Base-by-base conservation (phyloP, 2,797 vertebrate genomes). In the Girardinus metallicus region DNA sequence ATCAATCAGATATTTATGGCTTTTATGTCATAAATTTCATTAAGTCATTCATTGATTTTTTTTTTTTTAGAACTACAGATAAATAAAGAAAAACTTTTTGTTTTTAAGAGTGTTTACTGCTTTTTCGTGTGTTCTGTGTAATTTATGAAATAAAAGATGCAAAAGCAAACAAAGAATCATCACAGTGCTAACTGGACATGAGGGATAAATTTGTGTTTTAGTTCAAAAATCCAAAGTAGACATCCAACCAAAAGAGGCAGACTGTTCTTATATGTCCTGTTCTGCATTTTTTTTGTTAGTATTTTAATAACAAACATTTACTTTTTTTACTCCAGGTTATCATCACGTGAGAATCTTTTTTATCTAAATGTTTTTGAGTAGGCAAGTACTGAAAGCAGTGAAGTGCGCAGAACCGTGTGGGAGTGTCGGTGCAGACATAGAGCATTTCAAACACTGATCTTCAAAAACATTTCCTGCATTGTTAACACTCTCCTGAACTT, bases 401-500 rank as follows among this genome's bases (percentile, higher is more conserved):
- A 23, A 66, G 36, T 39, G 29, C 2, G 4, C 11, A 29, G n/a
- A 15, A 6, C 57, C n/a, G 16, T 0, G 5, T 7, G 18, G 18
- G 18, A 36, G 16, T 66, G 18, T 66, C 23, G 62, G 8, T 23
- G 5, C 36, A 26, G 18, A 66, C 1, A 4, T 39, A 23, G 15
- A 36, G 62, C 16, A 36, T 64, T 21, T 36, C 31, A 18, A 34
- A 34, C 31, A 9, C 5, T 6, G 2, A 64, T 34, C 62, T 36
- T 36, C 15, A 64, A 64, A 64, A 39, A 5, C 13, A 41, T 74
- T 55, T 76, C 13, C 57, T 81, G 23, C 36, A 74, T 4, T 29
- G 12, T 53, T 55, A 82, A 57, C 31, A 13, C 39, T 78, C 75
- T 39, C 74, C 78, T 23, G 15, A 75, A 49, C 31, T 74, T 77